Conservation (phyloP, 2,888 invertebrate species). For the Lobophora halterata region DNA sequence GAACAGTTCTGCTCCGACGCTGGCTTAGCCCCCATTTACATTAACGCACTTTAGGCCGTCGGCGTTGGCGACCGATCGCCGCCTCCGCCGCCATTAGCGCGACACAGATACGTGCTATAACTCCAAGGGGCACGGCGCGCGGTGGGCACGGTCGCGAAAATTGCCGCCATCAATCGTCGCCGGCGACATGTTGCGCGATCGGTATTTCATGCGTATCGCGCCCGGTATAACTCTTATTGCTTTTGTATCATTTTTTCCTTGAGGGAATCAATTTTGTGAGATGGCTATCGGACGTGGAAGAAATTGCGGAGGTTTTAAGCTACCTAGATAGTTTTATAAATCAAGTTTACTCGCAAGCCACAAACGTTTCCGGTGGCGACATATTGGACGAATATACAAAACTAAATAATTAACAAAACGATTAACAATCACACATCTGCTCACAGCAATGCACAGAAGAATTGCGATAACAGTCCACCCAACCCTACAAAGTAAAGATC, state of each 20-base stretch:
- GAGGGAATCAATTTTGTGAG: slow-evolving; percentile 6
- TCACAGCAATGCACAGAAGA: too few species aligned
- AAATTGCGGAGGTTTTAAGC: not conserved
- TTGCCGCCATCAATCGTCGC: slow-evolving; percentile 55
- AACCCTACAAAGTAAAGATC: too few species aligned
- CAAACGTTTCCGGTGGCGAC: too few species aligned
- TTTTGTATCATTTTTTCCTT: slow-evolving; percentile 15
- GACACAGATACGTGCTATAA: slow-evolving; percentile 48
- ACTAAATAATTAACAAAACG: too few species aligned
- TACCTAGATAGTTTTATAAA: too few species aligned
- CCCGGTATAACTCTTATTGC: slow-evolving; percentile 18
- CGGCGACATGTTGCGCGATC: slow-evolving; percentile 44
- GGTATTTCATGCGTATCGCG: slow-evolving; percentile 37
- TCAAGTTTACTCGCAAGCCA: too few species aligned
- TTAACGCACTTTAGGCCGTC: slow-evolving; percentile 59
- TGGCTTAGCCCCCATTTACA: slow-evolving; percentile 52
- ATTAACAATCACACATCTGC: too few species aligned
- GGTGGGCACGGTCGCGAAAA: slow-evolving; percentile 33
- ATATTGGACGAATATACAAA: too few species aligned
- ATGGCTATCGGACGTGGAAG: too few species aligned
- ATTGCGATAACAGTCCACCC: too few species aligned
- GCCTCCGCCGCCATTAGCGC: slow-evolving; percentile 53
- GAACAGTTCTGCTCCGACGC: slow-evolving; percentile 8
- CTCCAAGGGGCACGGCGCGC: slow-evolving; percentile 49
- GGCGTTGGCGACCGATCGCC: slow-evolving; percentile 49